Base-by-base conservation (phyloP, 2,113 vertebrate genomes). In the Puffinus mauretanicus region DNA sequence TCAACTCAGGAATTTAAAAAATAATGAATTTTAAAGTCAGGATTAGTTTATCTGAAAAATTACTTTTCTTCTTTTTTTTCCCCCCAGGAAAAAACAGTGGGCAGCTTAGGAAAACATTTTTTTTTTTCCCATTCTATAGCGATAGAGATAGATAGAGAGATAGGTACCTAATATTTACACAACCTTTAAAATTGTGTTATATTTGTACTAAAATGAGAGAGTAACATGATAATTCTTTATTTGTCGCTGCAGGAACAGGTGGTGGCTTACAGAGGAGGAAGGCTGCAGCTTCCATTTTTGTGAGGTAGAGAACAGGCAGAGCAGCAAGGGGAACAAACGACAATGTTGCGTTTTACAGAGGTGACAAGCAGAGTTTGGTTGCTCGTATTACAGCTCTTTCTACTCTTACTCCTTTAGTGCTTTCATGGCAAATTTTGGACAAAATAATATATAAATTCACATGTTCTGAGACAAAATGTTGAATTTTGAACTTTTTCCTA, bases 81-180 rank as follows among this genome's bases (percentile, higher is more conserved):
- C 4, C 3, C 4, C 2, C 10, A 7, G 3, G 2, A 58, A 27
- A 3, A 30, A 46, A 6, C 8, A 51, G 9, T 61, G 8, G 3
- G 18, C 4, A 79, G 4, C 15, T 55, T 64, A 67, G 22, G 11
- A 51, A 80, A 88, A 36, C 3, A 22, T 65, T 54, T 80, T 44
- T 29, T n/a, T 73, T 38, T 78, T 70, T 78, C 9, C 9, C 62
- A 7, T 36, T 6, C 17, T 84, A 40, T 40, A 40, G 40, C 40
- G 40, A 40, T 13, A 40, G 40, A 40, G 40, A 40, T 40, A 40
- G 12, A 0, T 60, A 47, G 44, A 44, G 12, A 67, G 10, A 12
- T 20, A 78, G 7, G 24, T 51, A 61, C 24, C 16, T 54, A 52
- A 54, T 73, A 73, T 57, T 91, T 51, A 84, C 7, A 72, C 4